A percentile compares a stretch with the other conserved stretches of the same genome.
Conservation (phyloP, 1,140 invertebrate species). For the Mercenaria mercenaria region DNA sequence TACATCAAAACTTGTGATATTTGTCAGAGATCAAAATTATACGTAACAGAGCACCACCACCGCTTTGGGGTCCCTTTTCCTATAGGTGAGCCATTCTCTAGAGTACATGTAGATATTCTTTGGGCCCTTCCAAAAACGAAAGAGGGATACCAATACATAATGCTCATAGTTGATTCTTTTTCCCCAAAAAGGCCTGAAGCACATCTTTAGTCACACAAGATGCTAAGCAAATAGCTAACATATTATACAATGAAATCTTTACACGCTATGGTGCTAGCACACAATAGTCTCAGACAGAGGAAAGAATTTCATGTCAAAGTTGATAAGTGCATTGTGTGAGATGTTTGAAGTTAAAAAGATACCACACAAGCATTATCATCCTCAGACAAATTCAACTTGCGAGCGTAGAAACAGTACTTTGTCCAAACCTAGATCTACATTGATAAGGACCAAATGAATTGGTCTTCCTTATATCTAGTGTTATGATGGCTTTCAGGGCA, state of each 20-base stretch:
- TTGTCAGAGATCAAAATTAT: constrained; percentile 69
- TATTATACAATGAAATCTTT: constrained; percentile 57
- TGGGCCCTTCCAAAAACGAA: constrained; percentile 64
- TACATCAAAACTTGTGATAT: constrained; percentile 71
- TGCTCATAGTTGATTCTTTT: constrained; percentile 67
- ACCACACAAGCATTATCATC: constrained; percentile 54
- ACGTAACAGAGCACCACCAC: neutral
- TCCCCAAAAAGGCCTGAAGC: constrained; percentile 64
- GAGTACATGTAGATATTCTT: constrained; percentile 72
- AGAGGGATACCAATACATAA: constrained; percentile 66
- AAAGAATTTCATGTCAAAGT: constrained; percentile 54
- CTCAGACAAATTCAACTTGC: constrained; percentile 45
- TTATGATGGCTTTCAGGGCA: constrained; percentile 67
- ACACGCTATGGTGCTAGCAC: constrained; percentile 54
- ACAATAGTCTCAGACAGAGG: constrained; percentile 63
- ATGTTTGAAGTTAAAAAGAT: constrained; percentile 1
- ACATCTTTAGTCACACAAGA: constrained; percentile 29
- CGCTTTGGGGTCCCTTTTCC: constrained; percentile 64
- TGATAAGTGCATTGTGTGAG: constrained; percentile 26
- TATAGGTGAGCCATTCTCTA: constrained; percentile 57
- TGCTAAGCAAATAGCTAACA: constrained; percentile 39
- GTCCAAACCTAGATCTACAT: neutral
- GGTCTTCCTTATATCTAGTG: constrained; percentile 28
- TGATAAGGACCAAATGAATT: constrained; percentile 57
- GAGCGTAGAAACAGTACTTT: constrained; percentile 56